Percentiles rank a stretch among this genome's conserved stretches.
Evolutionary conservation across 1,140 invertebrate genomes (phyloP).

Genomic region (Tetramorium simillimum): DNA sequence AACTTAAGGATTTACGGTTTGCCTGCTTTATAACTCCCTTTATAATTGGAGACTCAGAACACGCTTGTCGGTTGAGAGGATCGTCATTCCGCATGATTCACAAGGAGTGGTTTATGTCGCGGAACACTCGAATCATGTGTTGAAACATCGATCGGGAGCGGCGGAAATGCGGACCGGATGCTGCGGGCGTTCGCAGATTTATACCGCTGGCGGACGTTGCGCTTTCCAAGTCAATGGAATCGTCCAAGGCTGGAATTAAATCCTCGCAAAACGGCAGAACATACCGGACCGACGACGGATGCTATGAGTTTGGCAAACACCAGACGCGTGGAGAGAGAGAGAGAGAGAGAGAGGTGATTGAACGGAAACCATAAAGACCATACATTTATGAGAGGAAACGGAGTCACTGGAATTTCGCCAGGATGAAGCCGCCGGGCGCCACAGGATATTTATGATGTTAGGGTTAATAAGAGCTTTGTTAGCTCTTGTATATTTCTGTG

Average conservation of each 20-base stretch:
- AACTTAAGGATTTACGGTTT: background rate
- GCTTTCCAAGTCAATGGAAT: constrained; percentile 64
- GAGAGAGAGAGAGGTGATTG: constrained; percentile 54
- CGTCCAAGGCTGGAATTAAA: constrained; percentile 61
- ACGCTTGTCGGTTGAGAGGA: background rate
- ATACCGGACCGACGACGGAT: constrained; percentile 46
- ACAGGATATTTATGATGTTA: constrained; percentile 60
- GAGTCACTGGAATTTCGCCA: constrained; percentile 67
- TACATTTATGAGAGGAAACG: constrained; percentile 50
- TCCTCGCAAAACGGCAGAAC: constrained; percentile 23
- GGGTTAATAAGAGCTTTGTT: constrained; percentile 23
- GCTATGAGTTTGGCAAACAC: constrained; percentile 65
- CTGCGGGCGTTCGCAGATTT: constrained; percentile 60
- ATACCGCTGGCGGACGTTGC: constrained; percentile 28
- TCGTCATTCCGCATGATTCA: constrained; percentile 34
- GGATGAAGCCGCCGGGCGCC: constrained; percentile 11
- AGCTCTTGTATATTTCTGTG: constrained; percentile 16
- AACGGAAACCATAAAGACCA: constrained; percentile 60
- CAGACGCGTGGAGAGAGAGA: constrained; percentile 37
- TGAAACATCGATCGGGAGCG: constrained; percentile 46
- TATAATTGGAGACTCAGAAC: background rate
- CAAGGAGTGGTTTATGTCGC: constrained; percentile 38
- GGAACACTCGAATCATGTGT: constrained; percentile 33
- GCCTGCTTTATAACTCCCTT: constrained; percentile 7
- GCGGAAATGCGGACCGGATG: constrained; percentile 52